Conservation (phyloP, 2,888 invertebrate genomes). For the Lasioglossum marginatum region DNA sequence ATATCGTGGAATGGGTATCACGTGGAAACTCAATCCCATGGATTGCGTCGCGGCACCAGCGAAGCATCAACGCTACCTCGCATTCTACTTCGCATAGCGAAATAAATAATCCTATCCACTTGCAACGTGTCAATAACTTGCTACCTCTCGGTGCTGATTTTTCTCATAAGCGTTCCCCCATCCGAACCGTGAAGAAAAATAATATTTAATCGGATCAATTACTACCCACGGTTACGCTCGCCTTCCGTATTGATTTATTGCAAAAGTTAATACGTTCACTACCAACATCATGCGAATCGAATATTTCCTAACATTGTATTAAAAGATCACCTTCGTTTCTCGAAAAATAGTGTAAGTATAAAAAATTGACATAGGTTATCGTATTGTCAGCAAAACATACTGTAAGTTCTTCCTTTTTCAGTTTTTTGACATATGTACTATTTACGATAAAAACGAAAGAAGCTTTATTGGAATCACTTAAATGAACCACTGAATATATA, state of each 20-base stretch:
- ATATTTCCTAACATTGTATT: too few species aligned
- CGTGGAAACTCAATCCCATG: constrained; percentile 55
- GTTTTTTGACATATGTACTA: too few species aligned
- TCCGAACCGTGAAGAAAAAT: constrained; percentile 15
- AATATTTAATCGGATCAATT: constrained; percentile 17
- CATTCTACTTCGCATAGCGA: constrained; percentile 49
- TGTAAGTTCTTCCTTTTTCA: too few species aligned
- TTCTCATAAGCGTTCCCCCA: neutral
- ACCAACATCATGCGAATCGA: neutral
- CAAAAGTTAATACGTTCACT: neutral
- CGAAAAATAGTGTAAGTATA: too few species aligned
- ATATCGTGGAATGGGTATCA: constrained; percentile 55
- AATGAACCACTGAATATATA: neutral
- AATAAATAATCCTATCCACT: constrained; percentile 57
- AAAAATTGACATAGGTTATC: too few species aligned
- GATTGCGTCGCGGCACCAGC: constrained; percentile 44
- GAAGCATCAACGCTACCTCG: constrained; percentile 51
- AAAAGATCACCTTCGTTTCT: too few species aligned
- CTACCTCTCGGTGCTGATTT: neutral
- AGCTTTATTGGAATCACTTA: too few species aligned
- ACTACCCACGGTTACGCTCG: neutral
- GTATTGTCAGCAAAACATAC: too few species aligned
- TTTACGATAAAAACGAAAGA: too few species aligned
- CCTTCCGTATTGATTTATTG: neutral
- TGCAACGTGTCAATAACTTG: constrained; percentile 44